A percentile compares a stretch with the other conserved stretches of the same genome.
These are phyloP conservation scores for Sepiola atlantica DNA, from an alignment of 2,888 invertebrate genomes.

Conservation along the genomic window DNA sequence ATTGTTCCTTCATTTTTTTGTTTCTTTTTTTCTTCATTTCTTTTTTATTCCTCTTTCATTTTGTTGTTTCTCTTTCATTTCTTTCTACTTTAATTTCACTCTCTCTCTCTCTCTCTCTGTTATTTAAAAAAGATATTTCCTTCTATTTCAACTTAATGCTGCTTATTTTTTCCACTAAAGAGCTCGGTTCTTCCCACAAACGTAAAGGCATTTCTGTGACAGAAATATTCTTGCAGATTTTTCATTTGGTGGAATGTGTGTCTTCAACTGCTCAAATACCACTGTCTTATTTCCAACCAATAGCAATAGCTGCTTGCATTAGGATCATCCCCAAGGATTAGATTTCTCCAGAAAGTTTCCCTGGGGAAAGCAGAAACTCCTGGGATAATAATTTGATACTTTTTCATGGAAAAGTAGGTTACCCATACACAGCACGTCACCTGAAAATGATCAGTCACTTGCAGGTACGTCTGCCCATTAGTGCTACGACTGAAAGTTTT, in stretches of 20 bases:
- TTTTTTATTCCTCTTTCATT: not conserved
- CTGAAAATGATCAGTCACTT: constrained; percentile 14
- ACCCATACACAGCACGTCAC: not conserved
- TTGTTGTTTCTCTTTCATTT: not conserved
- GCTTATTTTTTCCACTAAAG: not conserved
- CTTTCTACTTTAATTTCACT: not conserved
- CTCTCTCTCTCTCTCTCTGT: not conserved
- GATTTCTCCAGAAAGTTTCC: constrained; percentile 32
- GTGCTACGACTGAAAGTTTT: not conserved
- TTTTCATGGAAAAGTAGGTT: not conserved
- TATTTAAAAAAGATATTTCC: not conserved
- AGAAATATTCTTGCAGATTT: not conserved
- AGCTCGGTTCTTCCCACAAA: not conserved
- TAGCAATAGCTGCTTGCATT: not conserved
- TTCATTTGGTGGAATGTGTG: not conserved
- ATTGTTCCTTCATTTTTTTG: not conserved
- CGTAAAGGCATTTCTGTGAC: not conserved
- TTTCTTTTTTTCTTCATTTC: not conserved
- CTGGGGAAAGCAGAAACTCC: constrained; percentile 5
- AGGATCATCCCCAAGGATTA: constrained; percentile 6
- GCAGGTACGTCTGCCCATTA: not conserved
- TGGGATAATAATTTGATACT: constrained; percentile 24
- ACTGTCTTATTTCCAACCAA: constrained; percentile 32
- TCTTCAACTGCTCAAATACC: not conserved
- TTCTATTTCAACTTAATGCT: not conserved